Percentiles rank a stretch among this genome's conserved stretches.
These are phyloP conservation scores for Habroteleia sp. DNA, from an alignment of 2,888 invertebrate genomes.

Conservation along the genomic window DNA sequence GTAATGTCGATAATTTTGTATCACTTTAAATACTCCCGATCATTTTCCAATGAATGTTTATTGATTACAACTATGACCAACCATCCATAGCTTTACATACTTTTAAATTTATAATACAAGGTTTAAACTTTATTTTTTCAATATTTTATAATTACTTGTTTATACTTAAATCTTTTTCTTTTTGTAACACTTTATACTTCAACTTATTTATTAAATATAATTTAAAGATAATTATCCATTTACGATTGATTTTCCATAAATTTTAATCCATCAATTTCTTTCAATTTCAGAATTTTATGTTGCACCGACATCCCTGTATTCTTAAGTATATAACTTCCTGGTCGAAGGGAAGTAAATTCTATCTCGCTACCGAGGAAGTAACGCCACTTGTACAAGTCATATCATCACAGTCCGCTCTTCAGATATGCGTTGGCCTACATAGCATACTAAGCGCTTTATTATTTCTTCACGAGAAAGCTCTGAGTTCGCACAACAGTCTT, in stretches of 20 bases:
- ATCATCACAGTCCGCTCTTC: constrained; percentile 86
- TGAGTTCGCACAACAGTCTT: constrained; percentile 91
- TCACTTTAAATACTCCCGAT: too few species aligned
- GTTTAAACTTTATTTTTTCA: too few species aligned
- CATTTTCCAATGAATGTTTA: too few species aligned
- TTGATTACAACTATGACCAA: too few species aligned
- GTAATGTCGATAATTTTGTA: too few species aligned
- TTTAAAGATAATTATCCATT: too few species aligned
- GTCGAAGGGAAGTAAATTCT: constrained; percentile 88
- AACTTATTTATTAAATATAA: too few species aligned
- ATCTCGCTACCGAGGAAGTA: constrained; percentile 91
- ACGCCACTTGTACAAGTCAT: constrained; percentile 87
- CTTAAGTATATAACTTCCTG: constrained; percentile 91
- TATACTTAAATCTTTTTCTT: too few species aligned
- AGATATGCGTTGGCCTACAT: constrained; percentile 92
- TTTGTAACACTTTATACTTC: too few species aligned
- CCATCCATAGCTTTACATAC: too few species aligned
- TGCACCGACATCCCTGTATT: constrained; percentile 93
- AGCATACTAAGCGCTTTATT: constrained; percentile 90
- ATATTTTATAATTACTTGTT: too few species aligned
- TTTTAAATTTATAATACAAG: too few species aligned
- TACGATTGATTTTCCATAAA: not conserved
- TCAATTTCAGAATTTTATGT: constrained; percentile 87
- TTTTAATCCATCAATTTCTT: constrained; percentile 2
- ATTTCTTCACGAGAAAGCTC: constrained; percentile 92